These are phyloP conservation scores for Rhynchopsitta pachyrhyncha DNA, from an alignment of 2,113 vertebrate species.

Conservation along the genomic window DNA sequence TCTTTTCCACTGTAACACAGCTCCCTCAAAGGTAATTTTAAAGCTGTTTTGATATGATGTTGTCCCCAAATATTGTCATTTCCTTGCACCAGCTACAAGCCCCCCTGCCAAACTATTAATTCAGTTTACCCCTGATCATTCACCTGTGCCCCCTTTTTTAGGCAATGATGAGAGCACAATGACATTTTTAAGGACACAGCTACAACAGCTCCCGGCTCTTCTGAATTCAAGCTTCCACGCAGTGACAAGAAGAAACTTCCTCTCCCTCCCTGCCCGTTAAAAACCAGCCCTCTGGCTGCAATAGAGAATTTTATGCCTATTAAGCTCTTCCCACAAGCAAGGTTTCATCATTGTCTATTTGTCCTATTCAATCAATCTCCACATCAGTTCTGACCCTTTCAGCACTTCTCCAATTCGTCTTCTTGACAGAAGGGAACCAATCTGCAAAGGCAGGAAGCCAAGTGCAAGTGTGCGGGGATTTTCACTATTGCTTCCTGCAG, in stretches of 20 bases:
- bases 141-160: background rate
- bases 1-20: background rate
- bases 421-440: background rate
- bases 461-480: fast-evolving
- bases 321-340: conserved; percentile 25
- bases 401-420: background rate
- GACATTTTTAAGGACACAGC: background rate
- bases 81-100: background rate
- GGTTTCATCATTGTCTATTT: background rate
- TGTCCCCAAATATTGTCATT: fast-evolving
- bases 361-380: conserved; percentile 15
- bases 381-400: background rate
- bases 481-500: background rate
- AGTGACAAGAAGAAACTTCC: background rate
- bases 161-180: background rate
- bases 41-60: background rate
- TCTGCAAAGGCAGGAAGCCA: background rate
- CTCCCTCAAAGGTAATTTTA: background rate
- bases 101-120: background rate
- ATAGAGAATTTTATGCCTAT: conserved; percentile 32
- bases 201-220: background rate
- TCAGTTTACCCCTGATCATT: background rate
- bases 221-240: background rate
- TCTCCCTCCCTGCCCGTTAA: background rate
- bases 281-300: background rate